Base-by-base conservation (phyloP, 1,140 invertebrate genomes). In the Calliphora vicina region DNA sequence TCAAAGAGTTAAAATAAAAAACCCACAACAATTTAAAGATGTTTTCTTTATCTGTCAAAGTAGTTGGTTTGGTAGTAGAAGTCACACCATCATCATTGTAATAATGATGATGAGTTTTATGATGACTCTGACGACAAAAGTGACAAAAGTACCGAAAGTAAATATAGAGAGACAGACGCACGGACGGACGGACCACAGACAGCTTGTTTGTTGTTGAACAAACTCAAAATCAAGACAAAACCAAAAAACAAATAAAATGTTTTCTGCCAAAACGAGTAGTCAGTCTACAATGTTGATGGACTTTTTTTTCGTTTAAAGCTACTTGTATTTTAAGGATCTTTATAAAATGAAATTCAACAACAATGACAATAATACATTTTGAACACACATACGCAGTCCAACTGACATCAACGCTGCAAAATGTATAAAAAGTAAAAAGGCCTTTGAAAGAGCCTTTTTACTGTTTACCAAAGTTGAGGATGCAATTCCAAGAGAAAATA, bases 291-390 rank as follows among this genome's bases (percentile, higher is more conserved):
- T 42, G 73, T 20, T 42, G 29, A 29, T 76, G 29, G 73, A 25
- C n/a, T 8, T 78, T 78, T 29, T 20, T 76, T 76, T 6, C 20
- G 42, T 6, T 25, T 35, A 29, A 9, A 27, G 27, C 20, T 74
- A 50, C 72, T 74, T 74, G 72, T 74, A 35, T 78, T 43, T 35
- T 78, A 23, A 67, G 61, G 61, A 67, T 23, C 61, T 67, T 67
- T 67, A 0, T 25, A 6, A 20, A 67, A 25, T 25, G 9, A 67
- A 25, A 20, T 3, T 5, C 20, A 25, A 67, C n/a, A 67, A 67
- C n/a, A 3, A n/a, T n/a, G n/a, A 23, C 61, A 25, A 67, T n/a
- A 25, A 67, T 12, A 67, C 12, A 50, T 50, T 50, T 50, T 50
- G 17, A 43, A 43, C 13, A 50, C 17, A 17, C 17, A 50, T 12